Base-by-base conservation (phyloP, 2,797 vertebrate genomes). In the Pelodytes ibericus region DNA sequence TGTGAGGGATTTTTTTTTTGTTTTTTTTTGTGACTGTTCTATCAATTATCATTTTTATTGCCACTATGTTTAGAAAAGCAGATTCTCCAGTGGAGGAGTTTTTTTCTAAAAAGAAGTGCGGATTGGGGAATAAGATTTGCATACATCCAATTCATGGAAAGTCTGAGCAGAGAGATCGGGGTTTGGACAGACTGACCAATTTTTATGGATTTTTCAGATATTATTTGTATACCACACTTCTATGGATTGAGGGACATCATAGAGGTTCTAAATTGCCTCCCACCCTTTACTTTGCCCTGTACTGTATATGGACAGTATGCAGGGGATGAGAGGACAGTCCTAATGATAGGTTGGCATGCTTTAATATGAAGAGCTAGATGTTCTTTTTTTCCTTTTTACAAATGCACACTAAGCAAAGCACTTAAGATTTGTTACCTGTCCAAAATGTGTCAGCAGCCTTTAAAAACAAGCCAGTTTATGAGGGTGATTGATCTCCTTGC, bases 391-490 rank as follows among this genome's bases (percentile, higher is more conserved):
- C 3, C 2, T 7, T 7, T 41, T 30, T 58, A 27, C 61, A 33
- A 71, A 64, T 26, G 24, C 49, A 58, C 71, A 39, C 51, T 64
- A 65, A 77, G 47, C 20, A n/a, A 24, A 65, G 67, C 67, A 57
- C 67, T 71, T 58, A 77, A 30, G 39, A 51, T 47, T 71, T 77
- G 60, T 71, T 66, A 72, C 60, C 68, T 77, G 26, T 59, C 75
- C 60, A 65, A 59, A 77, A 77, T 71, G 67, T 77, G 24, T 66
- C 60, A 41, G 51, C 75, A 59, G 63, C n/a, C 26, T 36, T 51
- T 77, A 66, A 60, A 47, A 26, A 24, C 18, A 27, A 66, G 61
- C 16, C 22, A 9, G 36, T 25, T 63, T 51, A 41, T 10, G 53
- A 44, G 39, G 53, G 27, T 49, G 61, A 71, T 20, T 66, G 68